phyloP scores from a whole-genome alignment of 1,140 invertebrate genomes.

The Atopsyche davidsoni region DNA sequence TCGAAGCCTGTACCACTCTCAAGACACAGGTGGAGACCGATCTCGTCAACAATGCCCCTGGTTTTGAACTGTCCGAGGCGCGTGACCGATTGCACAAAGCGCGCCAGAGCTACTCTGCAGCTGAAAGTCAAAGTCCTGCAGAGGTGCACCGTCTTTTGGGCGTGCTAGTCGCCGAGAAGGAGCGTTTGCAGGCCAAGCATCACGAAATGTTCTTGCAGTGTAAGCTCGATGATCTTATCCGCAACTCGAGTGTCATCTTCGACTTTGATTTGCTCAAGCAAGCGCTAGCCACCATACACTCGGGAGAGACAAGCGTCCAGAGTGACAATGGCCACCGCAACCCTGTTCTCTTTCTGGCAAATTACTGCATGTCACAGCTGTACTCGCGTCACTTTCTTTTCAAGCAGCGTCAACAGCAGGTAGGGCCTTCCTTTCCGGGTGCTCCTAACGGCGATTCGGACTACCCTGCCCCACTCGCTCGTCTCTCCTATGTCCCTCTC shows the following conservation, averaged over 20 bases:
- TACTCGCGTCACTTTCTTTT: slow-evolving; percentile 57
- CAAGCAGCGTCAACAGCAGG: slow-evolving; percentile 29
- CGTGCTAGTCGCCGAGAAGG: slow-evolving; percentile 54
- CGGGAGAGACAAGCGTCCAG: slow-evolving; percentile 44
- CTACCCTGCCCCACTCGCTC: slow-evolving; percentile 11
- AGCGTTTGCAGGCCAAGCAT: slow-evolving; percentile 58
- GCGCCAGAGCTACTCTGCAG: slow-evolving; percentile 34
- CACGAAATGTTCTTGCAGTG: slow-evolving; percentile 67
- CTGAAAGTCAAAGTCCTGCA: slow-evolving; percentile 37
- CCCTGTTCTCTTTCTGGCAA: slow-evolving; percentile 64
- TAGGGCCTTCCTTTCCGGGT: slow-evolving; percentile 12
- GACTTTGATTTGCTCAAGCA: slow-evolving; percentile 61
- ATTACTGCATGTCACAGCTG: slow-evolving; percentile 67
- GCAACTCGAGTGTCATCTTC: slow-evolving; percentile 57
- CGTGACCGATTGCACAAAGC: slow-evolving; percentile 57
- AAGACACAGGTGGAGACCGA: slow-evolving; percentile 68
- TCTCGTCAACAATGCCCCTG: slow-evolving; percentile 58
- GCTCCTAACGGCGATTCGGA: slow-evolving; percentile 26
- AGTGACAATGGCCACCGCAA: slow-evolving; percentile 45
- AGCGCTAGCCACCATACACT: slow-evolving; percentile 55
- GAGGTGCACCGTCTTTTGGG: slow-evolving; percentile 54
- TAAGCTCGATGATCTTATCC: slow-evolving; percentile 63
- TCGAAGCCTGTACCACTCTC: slow-evolving; percentile 64
- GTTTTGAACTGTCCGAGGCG: slow-evolving; percentile 58
- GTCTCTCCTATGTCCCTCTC: slow-evolving; percentile 23